A percentile compares a stretch with the other conserved stretches of the same genome.
These are phyloP conservation scores for Esox masquinongy DNA, from an alignment of 2,797 vertebrate genomes.

Conservation along the genomic window DNA sequence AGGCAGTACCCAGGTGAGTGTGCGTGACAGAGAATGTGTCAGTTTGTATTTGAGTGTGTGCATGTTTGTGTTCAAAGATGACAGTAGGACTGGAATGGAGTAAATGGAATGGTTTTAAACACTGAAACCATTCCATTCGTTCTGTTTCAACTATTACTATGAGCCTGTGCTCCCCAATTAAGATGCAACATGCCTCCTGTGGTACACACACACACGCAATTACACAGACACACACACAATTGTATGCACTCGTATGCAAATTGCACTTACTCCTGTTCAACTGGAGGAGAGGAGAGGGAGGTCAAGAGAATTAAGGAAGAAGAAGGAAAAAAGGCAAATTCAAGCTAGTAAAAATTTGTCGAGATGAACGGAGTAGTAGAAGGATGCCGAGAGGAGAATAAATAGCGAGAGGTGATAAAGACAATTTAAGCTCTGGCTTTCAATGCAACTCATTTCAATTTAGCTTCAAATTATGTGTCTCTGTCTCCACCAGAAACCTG, in stretches of 20 bases:
- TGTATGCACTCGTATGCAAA: no score
- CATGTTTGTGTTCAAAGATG: no score
- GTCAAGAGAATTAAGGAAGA: not conserved
- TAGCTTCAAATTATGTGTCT: slow-evolving; percentile 20
- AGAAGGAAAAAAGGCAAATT: not conserved
- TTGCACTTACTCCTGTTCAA: no score
- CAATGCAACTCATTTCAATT: not conserved
- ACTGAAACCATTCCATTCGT: no score
- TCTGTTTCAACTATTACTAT: no score
- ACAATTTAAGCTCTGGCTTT: not conserved
- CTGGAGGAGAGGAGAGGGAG: no score
- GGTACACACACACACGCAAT: no score
- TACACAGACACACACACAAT: no score
- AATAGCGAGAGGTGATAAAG: not conserved
- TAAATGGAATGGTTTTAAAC: not conserved
- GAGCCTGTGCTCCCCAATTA: no score
- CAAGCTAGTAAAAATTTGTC: not conserved
- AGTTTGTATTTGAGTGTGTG: no score
- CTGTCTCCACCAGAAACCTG: slow-evolving; percentile 9
- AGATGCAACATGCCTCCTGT: no score
- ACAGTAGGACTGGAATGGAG: no score
- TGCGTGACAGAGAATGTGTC: not conserved
- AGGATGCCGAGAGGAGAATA: not conserved
- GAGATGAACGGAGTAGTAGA: not conserved
- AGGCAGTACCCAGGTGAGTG: slow-evolving; percentile 91